Conservation (phyloP, 2,888 invertebrate species). For the Myopa tessellatipennis region DNA sequence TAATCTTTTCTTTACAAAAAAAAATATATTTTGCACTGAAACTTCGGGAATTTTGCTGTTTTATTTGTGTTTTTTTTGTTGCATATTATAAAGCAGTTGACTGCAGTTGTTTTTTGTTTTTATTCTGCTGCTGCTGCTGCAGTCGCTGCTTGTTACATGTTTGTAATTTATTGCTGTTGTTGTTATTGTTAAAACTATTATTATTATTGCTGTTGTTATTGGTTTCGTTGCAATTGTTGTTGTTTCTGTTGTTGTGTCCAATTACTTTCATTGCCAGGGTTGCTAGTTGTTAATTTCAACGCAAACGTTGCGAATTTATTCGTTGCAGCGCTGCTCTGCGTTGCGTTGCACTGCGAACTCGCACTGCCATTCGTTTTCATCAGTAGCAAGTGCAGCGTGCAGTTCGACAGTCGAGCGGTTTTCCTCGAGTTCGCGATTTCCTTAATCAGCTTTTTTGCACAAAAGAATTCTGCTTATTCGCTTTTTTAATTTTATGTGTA, state of each 20-base stretch:
- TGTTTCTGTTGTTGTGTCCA: slow-evolving; percentile 9
- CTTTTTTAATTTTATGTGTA: too few species aligned
- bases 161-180: neutral
- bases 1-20: too few species aligned
- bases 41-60: too few species aligned
- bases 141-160: neutral
- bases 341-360: neutral
- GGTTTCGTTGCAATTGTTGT: neutral
- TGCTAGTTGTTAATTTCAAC: neutral
- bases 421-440: slow-evolving; percentile 28
- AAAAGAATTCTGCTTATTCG: too few species aligned
- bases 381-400: slow-evolving; percentile 41
- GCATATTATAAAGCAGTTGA: neutral
- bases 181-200: neutral
- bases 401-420: slow-evolving; percentile 40
- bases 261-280: slow-evolving; percentile 37
- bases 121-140: neutral
- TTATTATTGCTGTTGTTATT: slow-evolving; percentile 1
- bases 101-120: neutral
- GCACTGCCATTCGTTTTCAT: neutral
- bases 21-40: too few species aligned
- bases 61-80: neutral
- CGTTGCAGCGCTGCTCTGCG: neutral
- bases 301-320: neutral
- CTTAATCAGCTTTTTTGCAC: neutral